Evolutionary conservation across 2,113 vertebrate species (phyloP), one percentile per base, ranked within the genome.

Genomic region (Hypocryptadius cinnamomeus): DNA sequence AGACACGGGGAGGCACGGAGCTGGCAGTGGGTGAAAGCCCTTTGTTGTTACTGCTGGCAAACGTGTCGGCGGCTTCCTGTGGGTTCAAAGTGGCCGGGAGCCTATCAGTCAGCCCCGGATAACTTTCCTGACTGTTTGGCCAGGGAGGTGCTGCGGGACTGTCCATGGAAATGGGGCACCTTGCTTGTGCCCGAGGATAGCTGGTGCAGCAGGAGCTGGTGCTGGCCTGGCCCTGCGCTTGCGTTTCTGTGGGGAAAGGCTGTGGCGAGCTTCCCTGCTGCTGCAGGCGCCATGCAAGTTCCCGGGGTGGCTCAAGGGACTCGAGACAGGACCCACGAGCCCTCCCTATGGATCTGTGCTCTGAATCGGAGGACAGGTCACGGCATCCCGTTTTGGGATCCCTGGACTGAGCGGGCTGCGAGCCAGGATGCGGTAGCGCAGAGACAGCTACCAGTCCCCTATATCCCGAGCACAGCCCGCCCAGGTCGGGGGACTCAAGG

Each of bases 401-500:
- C 5, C 31, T 1, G 44, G 9, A 6, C 39, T 0, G 27, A 16
- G 70, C 51, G 17, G 40, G 31, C 64, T n/a, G 31, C 6, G 14
- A 47, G 87, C 13, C 64, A 61, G 37, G n/a, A 19, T 13, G 40
- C 18, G 12, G n/a, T 4, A 8, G 42, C 9, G 20, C 28, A 48
- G 25, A 20, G 7, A 11, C 63, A 15, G 6, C 4, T 1, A 1
- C 7, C 63, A 5, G 5, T 5, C 48, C 20, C 53, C 33, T 17
- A 1, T 19, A 8, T 1, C 16, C 37, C 16, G 8, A 13, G 19
- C 45, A 10, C 3, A 37, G 28, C 23, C 60, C 23, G 11, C 25
- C 44, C 25, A 2, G 3, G 0, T 2, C 10, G 3, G 44, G 9
- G 8, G 2, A 39, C 27, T 4, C 10, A 1, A 4, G 20, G 23